Percentiles rank a stretch among this genome's conserved stretches.
These are phyloP conservation scores for Chaetura pelagica DNA, from an alignment of 2,113 vertebrate genomes.

Conservation along the genomic window DNA sequence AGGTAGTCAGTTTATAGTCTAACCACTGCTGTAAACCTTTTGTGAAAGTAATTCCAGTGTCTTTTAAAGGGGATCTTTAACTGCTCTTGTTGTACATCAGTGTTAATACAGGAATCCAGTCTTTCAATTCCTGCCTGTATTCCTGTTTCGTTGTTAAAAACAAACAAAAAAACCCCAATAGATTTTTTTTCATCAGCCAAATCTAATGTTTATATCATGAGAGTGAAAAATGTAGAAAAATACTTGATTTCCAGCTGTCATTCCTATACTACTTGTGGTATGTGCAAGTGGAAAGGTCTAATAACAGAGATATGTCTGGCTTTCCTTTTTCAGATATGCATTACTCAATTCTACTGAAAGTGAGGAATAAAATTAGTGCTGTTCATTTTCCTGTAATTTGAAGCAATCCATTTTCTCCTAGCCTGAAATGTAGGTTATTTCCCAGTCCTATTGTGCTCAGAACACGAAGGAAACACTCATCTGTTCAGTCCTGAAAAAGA, in stretches of 20 bases:
- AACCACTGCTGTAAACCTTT: not conserved
- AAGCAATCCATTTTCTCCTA: not conserved
- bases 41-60: not conserved
- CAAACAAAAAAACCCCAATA: not conserved
- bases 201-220: not conserved
- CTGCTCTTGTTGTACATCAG: not conserved
- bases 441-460: not conserved
- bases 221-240: not conserved
- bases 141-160: not conserved
- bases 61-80: not conserved
- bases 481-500: not conserved
- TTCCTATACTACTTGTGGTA: not conserved
- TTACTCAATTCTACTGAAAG: not conserved
- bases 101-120: not conserved
- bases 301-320: not conserved
- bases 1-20: not conserved
- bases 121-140: not conserved
- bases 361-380: not conserved
- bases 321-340: not conserved
- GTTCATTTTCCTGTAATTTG: not conserved
- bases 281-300: not conserved
- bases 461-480: not conserved
- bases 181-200: not conserved
- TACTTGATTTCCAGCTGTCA: not conserved
- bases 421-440: not conserved